phyloP scores from a whole-genome alignment of 2,113 vertebrate genomes.

The Aphyosemion australe region DNA sequence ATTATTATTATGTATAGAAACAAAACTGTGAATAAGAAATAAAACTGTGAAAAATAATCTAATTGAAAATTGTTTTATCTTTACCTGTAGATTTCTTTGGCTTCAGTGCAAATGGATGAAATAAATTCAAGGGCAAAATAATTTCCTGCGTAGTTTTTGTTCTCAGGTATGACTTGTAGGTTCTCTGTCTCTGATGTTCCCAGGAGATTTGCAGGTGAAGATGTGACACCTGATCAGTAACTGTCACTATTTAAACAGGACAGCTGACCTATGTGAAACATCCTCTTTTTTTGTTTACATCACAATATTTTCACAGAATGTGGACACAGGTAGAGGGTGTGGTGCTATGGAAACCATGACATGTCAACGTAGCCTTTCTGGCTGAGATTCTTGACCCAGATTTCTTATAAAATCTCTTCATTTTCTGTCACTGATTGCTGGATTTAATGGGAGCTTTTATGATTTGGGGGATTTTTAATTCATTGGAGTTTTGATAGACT shows the following conservation, averaged over 20 bases:
- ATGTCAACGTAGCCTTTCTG: background rate
- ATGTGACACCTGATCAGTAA: slow-evolving; percentile 25
- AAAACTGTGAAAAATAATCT: too few relatives aligned
- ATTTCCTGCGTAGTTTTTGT: background rate
- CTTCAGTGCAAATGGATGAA: background rate
- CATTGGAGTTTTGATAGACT: too few relatives aligned
- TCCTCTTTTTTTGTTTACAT: background rate
- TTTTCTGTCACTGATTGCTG: too few relatives aligned
- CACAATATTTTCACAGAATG: background rate
- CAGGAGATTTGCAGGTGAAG: slow-evolving; percentile 1
- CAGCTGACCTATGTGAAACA: background rate
- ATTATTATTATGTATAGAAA: too few relatives aligned
- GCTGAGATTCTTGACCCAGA: background rate
- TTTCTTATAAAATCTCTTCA: too few relatives aligned
- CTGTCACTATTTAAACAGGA: slow-evolving; percentile 53
- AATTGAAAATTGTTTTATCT: background rate
- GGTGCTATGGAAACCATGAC: background rate
- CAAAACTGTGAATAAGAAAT: too few relatives aligned
- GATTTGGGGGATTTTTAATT: too few relatives aligned
- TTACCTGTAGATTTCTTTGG: slow-evolving; percentile 32
- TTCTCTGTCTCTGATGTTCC: background rate
- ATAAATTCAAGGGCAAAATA: background rate
- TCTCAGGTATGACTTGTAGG: too few relatives aligned
- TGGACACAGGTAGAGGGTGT: background rate
- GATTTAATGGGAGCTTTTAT: too few relatives aligned